A percentile compares a stretch with the other conserved stretches of the same genome.
These are phyloP conservation scores for Varecia variegata DNA, from an alignment of 2,797 vertebrate genomes.

Conservation along the genomic window DNA sequence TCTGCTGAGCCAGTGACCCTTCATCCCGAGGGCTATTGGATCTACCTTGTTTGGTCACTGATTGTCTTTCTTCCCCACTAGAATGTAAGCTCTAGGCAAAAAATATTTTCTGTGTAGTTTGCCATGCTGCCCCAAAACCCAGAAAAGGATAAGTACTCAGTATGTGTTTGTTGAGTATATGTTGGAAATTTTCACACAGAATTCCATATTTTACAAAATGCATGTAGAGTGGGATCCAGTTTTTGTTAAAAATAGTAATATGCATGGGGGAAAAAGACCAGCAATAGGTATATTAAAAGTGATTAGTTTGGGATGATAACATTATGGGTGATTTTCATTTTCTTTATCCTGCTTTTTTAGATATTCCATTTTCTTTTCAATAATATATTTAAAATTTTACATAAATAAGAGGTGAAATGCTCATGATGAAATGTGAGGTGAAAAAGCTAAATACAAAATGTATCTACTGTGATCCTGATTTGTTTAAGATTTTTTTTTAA, in stretches of 20 bases:
- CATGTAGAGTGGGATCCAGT: not conserved
- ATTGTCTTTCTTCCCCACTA: not conserved
- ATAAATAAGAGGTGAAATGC: not conserved
- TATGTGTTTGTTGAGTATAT: not conserved
- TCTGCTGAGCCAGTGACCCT: not conserved
- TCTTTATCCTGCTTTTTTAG: slow-evolving; percentile 18
- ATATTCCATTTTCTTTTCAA: slow-evolving; percentile 11
- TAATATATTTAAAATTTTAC: not conserved
- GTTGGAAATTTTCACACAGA: not conserved
- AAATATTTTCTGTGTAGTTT: not conserved
- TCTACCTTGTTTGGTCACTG: not conserved
- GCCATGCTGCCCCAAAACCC: not conserved
- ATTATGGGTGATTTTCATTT: slow-evolving; percentile 12
- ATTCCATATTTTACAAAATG: slow-evolving; percentile 1
- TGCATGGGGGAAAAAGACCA: not conserved
- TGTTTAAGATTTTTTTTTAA: not conserved
- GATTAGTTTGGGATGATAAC: not conserved
- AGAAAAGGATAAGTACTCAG: not conserved
- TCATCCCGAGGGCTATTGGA: not conserved
- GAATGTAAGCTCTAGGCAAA: not conserved
- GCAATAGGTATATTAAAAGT: slow-evolving; percentile 12
- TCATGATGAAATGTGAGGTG: not conserved
- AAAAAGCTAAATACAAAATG: not conserved
- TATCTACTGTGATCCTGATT: not conserved
- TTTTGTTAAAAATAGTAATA: not conserved